Evolutionary conservation across 2,797 vertebrate genomes (phyloP).

Genomic region (Helarctos malayanus): DNA sequence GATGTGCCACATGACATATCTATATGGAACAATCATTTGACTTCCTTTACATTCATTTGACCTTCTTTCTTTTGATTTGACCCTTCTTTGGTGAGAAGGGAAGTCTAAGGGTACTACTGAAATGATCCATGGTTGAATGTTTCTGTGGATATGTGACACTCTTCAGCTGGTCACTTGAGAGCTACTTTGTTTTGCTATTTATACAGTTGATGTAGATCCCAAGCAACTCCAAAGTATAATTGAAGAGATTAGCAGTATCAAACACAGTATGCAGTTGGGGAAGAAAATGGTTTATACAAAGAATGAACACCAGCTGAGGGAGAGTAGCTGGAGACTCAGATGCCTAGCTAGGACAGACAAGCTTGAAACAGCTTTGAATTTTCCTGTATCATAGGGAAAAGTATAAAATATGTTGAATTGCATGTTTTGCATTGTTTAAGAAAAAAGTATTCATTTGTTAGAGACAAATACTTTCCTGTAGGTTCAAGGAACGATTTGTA

Average conservation of each 20-base stretch:
- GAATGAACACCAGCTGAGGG: neutral
- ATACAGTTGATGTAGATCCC: neutral
- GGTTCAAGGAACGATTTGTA: neutral
- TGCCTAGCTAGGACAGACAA: neutral
- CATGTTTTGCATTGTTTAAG: neutral
- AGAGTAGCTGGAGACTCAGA: neutral
- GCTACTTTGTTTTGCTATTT: neutral
- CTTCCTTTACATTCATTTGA: neutral
- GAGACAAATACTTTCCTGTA: neutral
- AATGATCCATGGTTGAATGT: neutral
- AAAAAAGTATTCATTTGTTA: neutral
- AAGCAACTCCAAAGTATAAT: neutral
- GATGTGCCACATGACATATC: accelerated
- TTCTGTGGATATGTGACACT: neutral
- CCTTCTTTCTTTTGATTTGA: neutral
- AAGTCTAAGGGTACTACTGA: neutral
- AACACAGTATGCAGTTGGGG: neutral
- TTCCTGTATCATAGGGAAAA: neutral
- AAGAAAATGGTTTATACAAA: neutral
- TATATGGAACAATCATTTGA: neutral
- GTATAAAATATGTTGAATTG: neutral
- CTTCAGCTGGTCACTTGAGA: neutral
- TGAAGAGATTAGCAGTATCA: neutral
- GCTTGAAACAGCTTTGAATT: neutral
- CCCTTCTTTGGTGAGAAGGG: neutral